Base-by-base conservation (phyloP, 2,113 vertebrate genomes). In the Cygnus atratus region DNA sequence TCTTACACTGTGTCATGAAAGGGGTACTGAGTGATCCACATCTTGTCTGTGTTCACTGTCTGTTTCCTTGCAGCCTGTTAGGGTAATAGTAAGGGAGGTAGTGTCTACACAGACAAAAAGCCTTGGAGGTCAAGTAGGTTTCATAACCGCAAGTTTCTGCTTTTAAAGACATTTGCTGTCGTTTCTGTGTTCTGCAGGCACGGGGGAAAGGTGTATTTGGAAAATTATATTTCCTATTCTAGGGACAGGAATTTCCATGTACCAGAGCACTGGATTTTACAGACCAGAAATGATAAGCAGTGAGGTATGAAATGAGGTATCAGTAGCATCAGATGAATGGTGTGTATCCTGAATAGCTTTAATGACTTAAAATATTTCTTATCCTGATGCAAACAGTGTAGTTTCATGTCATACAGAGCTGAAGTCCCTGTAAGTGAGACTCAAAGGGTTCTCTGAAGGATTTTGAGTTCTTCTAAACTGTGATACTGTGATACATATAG, bases 1-100 rank as follows among this genome's bases (percentile, higher is more conserved):
- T 63, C 33, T 31, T n/a, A 11, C 4, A 3, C 13, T 11, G 5
- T 41, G 46, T 63, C 59, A 18, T 10, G 41, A 19, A 71, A 50
- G n/a, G 18, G n/a, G 0, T 3, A 35, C 12, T 17, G 15, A 37
- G 39, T 19, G 31, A 41, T 48, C 59, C 19, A 19, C 25, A 16
- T 24, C n/a, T 65, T 43, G 44, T 31, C 31, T 26, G 0, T 11
- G 33, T 76, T n/a, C 22, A 12, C 16, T 41, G 18, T 29, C 44
- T 0, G 0, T 57, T 63, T 50, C 48, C 37, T 35, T 35, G 14
- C 3, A 0, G 4, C 50, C 68, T 33, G 20, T 28, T 46, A 11
- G 24, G 19, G 15, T 29, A 15, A 66, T 92, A 10, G 1, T 29
- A 19, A 0, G 1, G 39, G 39, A 65, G 29, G 26, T 28, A 11